Base-by-base conservation (phyloP, 2,888 invertebrate genomes). In the Volucella bombylans region DNA sequence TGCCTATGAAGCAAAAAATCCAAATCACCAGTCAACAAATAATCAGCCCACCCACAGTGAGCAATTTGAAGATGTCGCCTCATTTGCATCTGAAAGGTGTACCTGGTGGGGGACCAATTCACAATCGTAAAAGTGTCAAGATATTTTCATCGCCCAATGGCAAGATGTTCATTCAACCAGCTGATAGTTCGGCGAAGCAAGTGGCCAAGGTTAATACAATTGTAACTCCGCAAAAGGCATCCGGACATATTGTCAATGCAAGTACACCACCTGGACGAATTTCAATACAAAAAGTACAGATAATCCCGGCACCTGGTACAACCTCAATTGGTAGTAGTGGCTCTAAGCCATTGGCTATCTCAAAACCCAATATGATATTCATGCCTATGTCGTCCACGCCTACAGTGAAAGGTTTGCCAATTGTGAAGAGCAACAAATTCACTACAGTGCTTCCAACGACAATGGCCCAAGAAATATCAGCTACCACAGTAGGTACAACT, bases 201-300 rank as follows among this genome's bases (percentile, higher is more conserved):
- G 64, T 85, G 39, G 15, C 67, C 11, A 85, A 77, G 11, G 52
- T 85, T 4, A 85, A 85, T 38, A 81, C 85, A 8, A 77, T 85
- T 49, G 67, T 81, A 9, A 52, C 68, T 31, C 10, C 69, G 0
- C 78, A 78, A 50, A 86, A 86, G 18, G 59, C 55, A 8, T 47
- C 69, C 4, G 61, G 65, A 12, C 79, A 71, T 12, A 59, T 81
- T 15, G 64, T 86, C 3, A 76, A 86, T n/a, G 43, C 82, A 1
- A 47, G 50, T 11, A 6, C 88, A 8, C 47, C 87, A 2, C 87
- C 88, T 43, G 89, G 89, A 54, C 89, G 91, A 12, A 88, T 91
- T 52, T 89, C 90, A 50, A 89, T 91, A 88, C 91, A 91, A 69
- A 91, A 91, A 78, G 89, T 91, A 79, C 91, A 91, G 79, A 88